Percentiles rank a stretch among this genome's conserved stretches.
These are phyloP conservation scores for Chelonus formosanus DNA, from an alignment of 2,888 invertebrate genomes.

Conservation along the genomic window DNA sequence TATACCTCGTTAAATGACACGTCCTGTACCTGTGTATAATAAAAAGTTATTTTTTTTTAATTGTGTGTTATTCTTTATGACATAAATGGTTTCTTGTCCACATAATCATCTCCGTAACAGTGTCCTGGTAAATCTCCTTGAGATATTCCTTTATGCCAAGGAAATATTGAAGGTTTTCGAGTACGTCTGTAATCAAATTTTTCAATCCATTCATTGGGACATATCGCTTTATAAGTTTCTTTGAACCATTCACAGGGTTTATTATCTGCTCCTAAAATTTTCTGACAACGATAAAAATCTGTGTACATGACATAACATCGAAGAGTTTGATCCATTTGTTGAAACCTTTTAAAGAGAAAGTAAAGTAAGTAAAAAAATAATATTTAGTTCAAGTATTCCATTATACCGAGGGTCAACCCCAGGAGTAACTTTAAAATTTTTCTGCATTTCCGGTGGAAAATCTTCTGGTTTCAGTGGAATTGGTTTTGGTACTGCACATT, in stretches of 20 bases:
- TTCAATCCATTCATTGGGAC: constrained; percentile 54
- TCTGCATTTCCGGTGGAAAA: no score
- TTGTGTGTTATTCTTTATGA: constrained; percentile 29
- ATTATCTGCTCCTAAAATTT: constrained; percentile 51
- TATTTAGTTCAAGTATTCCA: no score
- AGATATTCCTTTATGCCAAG: constrained; percentile 45
- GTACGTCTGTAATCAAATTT: constrained; percentile 51
- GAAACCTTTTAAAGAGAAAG: constrained; percentile 49
- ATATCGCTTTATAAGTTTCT: constrained; percentile 50
- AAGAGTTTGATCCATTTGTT: constrained; percentile 56
- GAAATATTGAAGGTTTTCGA: constrained; percentile 42
- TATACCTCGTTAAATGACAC: constrained; percentile 51
- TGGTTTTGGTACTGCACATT: no score
- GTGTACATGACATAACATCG: constrained; percentile 58
- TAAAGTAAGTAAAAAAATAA: neutral
- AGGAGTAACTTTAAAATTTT: no score
- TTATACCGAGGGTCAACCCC: no score
- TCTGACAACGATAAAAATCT: constrained; percentile 57
- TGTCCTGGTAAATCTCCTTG: constrained; percentile 48
- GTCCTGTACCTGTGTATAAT: constrained; percentile 58
- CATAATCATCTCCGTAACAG: constrained; percentile 43
- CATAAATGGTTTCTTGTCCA: constrained; percentile 1
- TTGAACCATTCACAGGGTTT: constrained; percentile 57
- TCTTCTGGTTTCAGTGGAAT: no score
- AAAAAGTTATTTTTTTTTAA: constrained; percentile 49